Percentiles rank a stretch among this genome's conserved stretches.
These are phyloP conservation scores for Malurus cyaneus DNA, from an alignment of 2,113 vertebrate species.

Conservation along the genomic window DNA sequence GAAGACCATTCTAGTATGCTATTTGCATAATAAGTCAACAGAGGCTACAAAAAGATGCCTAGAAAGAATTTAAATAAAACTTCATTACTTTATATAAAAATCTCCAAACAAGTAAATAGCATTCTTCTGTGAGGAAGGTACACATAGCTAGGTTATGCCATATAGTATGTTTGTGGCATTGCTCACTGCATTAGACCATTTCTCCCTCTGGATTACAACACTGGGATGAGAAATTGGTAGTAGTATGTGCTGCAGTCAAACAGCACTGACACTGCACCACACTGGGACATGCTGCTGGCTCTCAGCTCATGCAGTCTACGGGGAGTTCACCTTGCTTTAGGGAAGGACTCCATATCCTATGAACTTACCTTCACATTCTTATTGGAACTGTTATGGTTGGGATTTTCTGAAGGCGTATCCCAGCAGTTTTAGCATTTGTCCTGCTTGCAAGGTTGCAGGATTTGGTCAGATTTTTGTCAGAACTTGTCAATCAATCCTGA, in stretches of 20 bases:
- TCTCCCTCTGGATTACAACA: not conserved
- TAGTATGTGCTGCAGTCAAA: not conserved
- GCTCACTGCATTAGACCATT: not conserved
- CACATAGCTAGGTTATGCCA: not conserved
- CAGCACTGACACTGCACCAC: not conserved
- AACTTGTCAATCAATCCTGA: not conserved
- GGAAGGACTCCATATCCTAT: not conserved
- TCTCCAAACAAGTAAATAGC: not conserved
- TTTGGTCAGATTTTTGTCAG: not conserved
- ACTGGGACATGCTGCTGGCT: not conserved
- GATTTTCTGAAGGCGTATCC: not conserved
- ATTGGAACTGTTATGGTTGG: not conserved
- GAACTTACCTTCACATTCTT: not conserved
- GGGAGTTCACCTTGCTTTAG: not conserved
- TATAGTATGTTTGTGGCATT: not conserved
- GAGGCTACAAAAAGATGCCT: not conserved
- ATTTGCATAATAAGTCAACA: not conserved
- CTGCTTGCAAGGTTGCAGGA: not conserved
- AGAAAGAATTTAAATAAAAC: not conserved
- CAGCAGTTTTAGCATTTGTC: not conserved
- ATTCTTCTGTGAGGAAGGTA: not conserved
- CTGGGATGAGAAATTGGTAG: fast-evolving
- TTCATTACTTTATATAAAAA: not conserved
- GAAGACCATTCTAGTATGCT: not conserved
- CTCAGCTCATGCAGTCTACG: not conserved